Evolutionary conservation across 92 coral and sea anemone genomes (phyloP).

Genomic region (Porites evermanni): DNA sequence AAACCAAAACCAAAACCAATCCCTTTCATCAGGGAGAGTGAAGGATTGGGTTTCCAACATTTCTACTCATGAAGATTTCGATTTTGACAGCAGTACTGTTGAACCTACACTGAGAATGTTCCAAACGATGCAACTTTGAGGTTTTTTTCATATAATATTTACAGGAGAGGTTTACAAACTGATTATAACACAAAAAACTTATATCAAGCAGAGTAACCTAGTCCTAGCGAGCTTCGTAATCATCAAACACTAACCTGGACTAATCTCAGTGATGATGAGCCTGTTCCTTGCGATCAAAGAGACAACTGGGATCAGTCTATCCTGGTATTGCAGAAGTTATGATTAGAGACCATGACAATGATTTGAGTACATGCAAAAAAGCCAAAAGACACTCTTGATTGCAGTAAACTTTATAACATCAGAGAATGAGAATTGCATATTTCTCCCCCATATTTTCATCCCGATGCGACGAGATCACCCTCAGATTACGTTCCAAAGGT

Average conservation of each 20-base stretch:
- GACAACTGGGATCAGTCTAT: conserved; percentile 39
- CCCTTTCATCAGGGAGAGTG: too few species aligned
- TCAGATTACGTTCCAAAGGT: too few species aligned
- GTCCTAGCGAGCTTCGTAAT: conserved; percentile 9
- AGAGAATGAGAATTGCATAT: too few species aligned
- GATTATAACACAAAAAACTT: conserved; percentile 23
- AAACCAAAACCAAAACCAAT: too few species aligned
- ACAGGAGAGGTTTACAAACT: conserved; percentile 7
- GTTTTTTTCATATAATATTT: too few species aligned
- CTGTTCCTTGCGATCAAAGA: background rate
- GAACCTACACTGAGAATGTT: too few species aligned
- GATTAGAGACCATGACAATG: conserved; percentile 25
- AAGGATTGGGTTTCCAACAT: background rate
- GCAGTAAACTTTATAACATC: too few species aligned
- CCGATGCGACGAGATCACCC: too few species aligned
- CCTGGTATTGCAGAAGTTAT: conserved; percentile 38
- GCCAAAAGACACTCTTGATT: conserved; percentile 15
- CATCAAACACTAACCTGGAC: conserved; percentile 7
- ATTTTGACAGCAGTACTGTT: conserved; percentile 7
- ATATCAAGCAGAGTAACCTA: conserved; percentile 23
- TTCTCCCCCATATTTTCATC: too few species aligned
- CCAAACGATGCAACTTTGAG: too few species aligned
- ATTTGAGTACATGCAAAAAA: background rate
- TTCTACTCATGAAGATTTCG: conserved; percentile 23
- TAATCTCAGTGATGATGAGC: conserved; percentile 43